A percentile compares a stretch with the other conserved stretches of the same genome.
These are phyloP conservation scores for Linnaemya vulpina DNA, from an alignment of 2,888 invertebrate species.

Conservation along the genomic window DNA sequence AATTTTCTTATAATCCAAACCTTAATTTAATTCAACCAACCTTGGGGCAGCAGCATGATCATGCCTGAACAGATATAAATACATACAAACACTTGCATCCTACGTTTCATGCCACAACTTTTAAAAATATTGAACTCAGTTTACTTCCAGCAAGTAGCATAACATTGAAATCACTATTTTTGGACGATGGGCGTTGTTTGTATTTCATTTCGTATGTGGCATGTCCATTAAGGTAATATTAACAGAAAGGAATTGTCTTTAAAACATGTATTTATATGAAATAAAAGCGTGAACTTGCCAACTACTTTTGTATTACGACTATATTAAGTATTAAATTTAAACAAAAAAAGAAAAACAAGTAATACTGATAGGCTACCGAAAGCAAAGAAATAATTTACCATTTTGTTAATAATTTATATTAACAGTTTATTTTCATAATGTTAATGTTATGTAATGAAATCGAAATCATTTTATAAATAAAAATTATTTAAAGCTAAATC, in stretches of 20 bases:
- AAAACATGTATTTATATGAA: not conserved
- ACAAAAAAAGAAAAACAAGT: not conserved
- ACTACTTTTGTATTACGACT: not conserved
- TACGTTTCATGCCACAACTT: not conserved
- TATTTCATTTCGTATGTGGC: not conserved
- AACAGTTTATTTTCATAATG: too few relatives aligned
- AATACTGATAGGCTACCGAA: too few relatives aligned
- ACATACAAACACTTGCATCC: too few relatives aligned
- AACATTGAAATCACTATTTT: conserved; percentile 11
- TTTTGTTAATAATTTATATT: too few relatives aligned
- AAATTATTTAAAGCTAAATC: too few relatives aligned
- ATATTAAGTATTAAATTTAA: not conserved
- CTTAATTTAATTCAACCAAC: too few relatives aligned
- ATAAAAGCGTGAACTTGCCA: not conserved
- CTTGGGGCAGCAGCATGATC: too few relatives aligned
- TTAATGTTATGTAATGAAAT: too few relatives aligned
- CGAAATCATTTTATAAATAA: too few relatives aligned
- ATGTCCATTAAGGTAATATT: not conserved
- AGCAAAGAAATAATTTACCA: too few relatives aligned
- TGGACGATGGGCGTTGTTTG: not conserved
- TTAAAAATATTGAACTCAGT: not conserved
- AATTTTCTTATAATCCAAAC: too few relatives aligned
- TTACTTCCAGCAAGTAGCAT: not conserved
- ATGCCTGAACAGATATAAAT: too few relatives aligned
- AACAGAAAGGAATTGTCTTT: not conserved